phyloP scores from a whole-genome alignment of 2,113 vertebrate species.

The Chinchilla lanigera region DNA sequence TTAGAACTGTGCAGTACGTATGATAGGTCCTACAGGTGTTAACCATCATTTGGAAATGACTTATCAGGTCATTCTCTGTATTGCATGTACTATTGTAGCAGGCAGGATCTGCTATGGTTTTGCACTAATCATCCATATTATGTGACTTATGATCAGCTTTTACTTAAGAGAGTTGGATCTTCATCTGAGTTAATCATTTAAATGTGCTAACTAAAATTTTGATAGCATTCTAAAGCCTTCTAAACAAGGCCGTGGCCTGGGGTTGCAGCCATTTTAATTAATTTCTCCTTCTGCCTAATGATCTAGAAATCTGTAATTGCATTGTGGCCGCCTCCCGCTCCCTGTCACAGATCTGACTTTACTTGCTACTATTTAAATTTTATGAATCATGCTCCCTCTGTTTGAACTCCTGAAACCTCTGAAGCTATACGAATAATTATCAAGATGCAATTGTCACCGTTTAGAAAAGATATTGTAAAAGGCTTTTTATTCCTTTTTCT shows the following conservation, averaged over 20 bases:
- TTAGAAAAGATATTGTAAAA: conserved; percentile 69
- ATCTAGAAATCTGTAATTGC: conserved; percentile 84
- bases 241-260: conserved; percentile 73
- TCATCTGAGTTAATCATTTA: conserved; percentile 44
- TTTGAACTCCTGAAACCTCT: conserved; percentile 80
- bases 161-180: neutral
- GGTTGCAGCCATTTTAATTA: conserved; percentile 83
- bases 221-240: conserved; percentile 78
- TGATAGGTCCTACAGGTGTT: neutral
- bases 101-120: neutral
- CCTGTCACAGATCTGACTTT: conserved; percentile 80
- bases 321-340: conserved; percentile 80
- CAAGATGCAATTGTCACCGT: conserved; percentile 47
- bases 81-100: neutral
- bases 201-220: conserved; percentile 57
- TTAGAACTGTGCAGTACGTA: neutral
- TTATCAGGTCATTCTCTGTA: neutral
- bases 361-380: conserved; percentile 86
- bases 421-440: conserved; percentile 81
- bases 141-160: conserved; percentile 14
- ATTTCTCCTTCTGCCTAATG: conserved; percentile 81
- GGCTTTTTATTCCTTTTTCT: neutral
- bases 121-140: neutral
- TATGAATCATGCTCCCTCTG: conserved; percentile 80
- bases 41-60: neutral